Conservation (phyloP, 1,140 invertebrate species). For the Homalodisca vitripennis region DNA sequence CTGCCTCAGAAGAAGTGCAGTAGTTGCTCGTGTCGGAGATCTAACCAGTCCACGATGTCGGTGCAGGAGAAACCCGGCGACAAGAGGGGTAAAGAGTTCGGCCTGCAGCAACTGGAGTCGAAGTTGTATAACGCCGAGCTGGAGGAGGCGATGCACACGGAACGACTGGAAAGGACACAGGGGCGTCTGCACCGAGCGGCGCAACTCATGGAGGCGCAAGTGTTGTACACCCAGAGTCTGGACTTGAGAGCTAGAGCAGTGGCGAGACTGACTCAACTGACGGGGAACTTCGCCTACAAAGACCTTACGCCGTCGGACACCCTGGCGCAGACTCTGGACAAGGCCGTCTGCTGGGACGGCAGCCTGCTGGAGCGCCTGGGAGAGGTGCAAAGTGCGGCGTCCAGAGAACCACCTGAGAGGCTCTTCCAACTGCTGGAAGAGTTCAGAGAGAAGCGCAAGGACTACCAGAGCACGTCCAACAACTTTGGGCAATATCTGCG, state of each 20-base stretch:
- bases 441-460: constrained; percentile 15
- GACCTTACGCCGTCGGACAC: neutral
- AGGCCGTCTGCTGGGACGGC: neutral
- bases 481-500: constrained; percentile 20
- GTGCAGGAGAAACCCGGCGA: constrained; percentile 4
- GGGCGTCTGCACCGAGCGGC: neutral
- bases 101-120: constrained; percentile 8
- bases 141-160: neutral
- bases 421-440: constrained; percentile 6
- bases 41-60: neutral
- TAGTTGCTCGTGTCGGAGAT: neutral
- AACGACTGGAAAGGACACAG: neutral
- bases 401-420: neutral
- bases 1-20: constrained; percentile 8
- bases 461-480: neutral
- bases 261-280: neutral
- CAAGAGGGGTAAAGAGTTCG: neutral
- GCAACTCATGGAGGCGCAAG: neutral
- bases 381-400: neutral
- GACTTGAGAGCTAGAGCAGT: constrained; percentile 10
- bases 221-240: constrained; percentile 6
- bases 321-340: neutral
- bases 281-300: constrained; percentile 7
- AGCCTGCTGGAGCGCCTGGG: neutral
- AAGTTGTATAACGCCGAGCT: constrained; percentile 19